Conservation (phyloP, 2,888 invertebrate species). For the Pristionchus japonicus region DNA sequence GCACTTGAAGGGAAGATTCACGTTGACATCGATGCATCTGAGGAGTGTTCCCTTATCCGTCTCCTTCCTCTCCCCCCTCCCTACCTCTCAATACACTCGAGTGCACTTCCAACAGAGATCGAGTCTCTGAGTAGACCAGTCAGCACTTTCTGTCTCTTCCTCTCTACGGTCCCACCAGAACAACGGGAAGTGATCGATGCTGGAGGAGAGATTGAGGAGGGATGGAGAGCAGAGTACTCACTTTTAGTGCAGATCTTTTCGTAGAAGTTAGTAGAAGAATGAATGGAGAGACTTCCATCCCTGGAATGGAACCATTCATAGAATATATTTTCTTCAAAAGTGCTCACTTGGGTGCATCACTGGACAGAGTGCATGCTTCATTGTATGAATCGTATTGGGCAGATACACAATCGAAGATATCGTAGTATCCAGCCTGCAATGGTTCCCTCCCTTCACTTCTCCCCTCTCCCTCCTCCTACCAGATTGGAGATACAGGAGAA, state of each 20-base stretch:
- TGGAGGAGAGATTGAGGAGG: not conserved
- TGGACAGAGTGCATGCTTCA: slow-evolving; percentile 43
- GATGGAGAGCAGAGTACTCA: not conserved
- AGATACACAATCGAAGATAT: slow-evolving; percentile 40
- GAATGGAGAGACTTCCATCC: not conserved
- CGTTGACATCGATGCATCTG: slow-evolving; percentile 29
- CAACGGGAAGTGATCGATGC: not conserved
- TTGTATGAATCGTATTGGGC: slow-evolving; percentile 40
- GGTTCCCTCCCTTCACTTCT: not conserved
- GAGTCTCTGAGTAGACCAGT: slow-evolving; percentile 24
- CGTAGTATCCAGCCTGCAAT: slow-evolving; percentile 43
- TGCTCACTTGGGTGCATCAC: not conserved
- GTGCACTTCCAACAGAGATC: not conserved
- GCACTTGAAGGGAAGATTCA: slow-evolving; percentile 33
- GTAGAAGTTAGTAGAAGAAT: slow-evolving; percentile 32
- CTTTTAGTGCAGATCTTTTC: slow-evolving; percentile 38
- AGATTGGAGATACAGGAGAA: slow-evolving; percentile 40
- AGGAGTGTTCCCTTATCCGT: not conserved
- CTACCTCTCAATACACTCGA: slow-evolving; percentile 35
- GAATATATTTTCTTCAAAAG: too few species aligned
- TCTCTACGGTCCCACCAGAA: slow-evolving; percentile 35
- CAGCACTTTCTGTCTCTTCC: slow-evolving; percentile 31
- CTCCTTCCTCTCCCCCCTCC: not conserved
- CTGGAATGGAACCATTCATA: not conserved
- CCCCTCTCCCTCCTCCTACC: not conserved